phyloP scores from a whole-genome alignment of 1,140 invertebrate species.

The Chironomus tepperi region DNA sequence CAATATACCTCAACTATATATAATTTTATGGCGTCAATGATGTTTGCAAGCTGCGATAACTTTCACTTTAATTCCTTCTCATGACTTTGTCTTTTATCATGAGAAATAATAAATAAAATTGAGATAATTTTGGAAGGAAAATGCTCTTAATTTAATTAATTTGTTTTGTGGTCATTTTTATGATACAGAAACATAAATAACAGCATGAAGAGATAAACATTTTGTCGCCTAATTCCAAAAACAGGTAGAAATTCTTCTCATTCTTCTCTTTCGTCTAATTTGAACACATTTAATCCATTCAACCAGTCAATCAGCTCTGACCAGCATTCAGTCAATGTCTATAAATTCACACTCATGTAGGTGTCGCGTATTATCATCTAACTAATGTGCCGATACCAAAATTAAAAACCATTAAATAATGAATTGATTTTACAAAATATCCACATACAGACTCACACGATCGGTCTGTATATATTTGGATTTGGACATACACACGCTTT shows the following conservation, averaged over 20 bases:
- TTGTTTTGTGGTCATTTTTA: slow-evolving; percentile 23
- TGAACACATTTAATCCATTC: no score
- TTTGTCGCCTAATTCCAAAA: neutral
- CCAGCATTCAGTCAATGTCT: no score
- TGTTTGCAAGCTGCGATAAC: neutral
- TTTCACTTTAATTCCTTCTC: neutral
- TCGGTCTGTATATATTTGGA: neutral
- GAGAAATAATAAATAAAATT: neutral
- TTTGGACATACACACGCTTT: neutral
- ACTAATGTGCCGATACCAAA: neutral
- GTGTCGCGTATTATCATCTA: neutral
- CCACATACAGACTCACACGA: neutral
- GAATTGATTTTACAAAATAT: slow-evolving; percentile 22
- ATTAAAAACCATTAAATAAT: slow-evolving; percentile 16
- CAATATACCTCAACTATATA: no score
- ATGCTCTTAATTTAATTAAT: slow-evolving; percentile 19
- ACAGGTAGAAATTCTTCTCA: slow-evolving; percentile 7
- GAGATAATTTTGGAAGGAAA: neutral
- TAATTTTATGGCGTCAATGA: neutral
- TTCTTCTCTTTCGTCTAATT: no score
- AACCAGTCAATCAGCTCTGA: no score
- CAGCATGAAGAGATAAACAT: neutral
- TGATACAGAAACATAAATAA: slow-evolving; percentile 1
- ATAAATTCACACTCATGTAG: neutral
- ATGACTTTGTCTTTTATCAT: neutral